phyloP scores from a whole-genome alignment of 2,113 vertebrate genomes.

The Proterorhinus semilunaris region DNA sequence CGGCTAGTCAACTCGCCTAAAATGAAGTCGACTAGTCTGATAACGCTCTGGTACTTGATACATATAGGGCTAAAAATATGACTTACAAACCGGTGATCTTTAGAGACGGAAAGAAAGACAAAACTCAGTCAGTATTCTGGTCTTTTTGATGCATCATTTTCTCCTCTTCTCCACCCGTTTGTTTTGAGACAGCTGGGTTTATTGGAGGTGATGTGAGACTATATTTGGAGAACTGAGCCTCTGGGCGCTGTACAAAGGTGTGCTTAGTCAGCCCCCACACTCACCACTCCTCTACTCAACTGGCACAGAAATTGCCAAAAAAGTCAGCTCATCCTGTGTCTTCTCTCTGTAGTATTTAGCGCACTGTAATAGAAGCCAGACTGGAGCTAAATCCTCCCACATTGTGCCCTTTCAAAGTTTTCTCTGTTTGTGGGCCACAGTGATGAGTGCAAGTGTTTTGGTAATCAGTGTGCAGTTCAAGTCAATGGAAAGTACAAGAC shows the following conservation, averaged over 20 bases:
- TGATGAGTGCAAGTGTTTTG: constrained; percentile 45
- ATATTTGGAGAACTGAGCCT: constrained; percentile 45
- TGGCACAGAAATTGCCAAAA: constrained; percentile 45
- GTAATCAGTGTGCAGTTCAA: constrained; percentile 25
- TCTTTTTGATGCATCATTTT: constrained; percentile 27
- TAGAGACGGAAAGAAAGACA: constrained; percentile 67
- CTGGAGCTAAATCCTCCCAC: constrained; percentile 13
- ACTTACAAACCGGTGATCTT: constrained; percentile 30
- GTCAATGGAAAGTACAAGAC: constrained; percentile 28
- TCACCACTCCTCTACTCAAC: constrained; percentile 27
- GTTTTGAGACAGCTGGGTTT: constrained; percentile 37
- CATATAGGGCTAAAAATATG: constrained; percentile 28
- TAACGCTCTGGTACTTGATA: too few relatives aligned
- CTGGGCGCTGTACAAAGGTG: constrained; percentile 36
- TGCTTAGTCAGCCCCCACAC: constrained; percentile 39
- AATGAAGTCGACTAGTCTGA: too few relatives aligned
- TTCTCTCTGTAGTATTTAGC: constrained; percentile 24
- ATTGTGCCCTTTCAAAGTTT: constrained; percentile 6
- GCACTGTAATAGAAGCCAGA: constrained; percentile 51
- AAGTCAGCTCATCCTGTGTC: constrained; percentile 30
- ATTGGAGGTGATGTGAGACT: constrained; percentile 57
- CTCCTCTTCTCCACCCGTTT: constrained; percentile 32
- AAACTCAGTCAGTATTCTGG: constrained; percentile 55
- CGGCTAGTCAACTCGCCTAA: too few relatives aligned
- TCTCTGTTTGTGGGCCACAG: constrained; percentile 27